Base-by-base conservation (phyloP, 2,888 invertebrate species). In the Fragum sueziense region DNA sequence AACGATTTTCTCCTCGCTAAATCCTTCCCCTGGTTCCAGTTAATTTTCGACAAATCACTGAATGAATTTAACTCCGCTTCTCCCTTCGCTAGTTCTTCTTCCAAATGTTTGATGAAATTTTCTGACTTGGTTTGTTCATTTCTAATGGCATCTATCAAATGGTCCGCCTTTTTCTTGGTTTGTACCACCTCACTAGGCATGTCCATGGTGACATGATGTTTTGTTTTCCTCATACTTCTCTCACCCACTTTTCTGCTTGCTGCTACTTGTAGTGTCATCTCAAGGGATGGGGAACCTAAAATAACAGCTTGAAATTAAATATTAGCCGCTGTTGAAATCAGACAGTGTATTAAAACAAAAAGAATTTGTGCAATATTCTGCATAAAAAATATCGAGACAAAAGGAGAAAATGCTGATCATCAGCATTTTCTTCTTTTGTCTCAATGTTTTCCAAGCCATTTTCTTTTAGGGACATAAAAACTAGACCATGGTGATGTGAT, bases 231-330 rank as follows among this genome's bases (percentile, higher is more conserved):
- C 29, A 67, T 65, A 1, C 51, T 54, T 29, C 68, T 79, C 57
- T 76, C 70, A 37, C 79, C 77, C 1, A 62, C 65, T 25, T 54
- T 61, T 74, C 78, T 70, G 9, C 69, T 47, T 14, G 79, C 84
- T 52, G 83, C 84, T 47, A 34, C 70, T 17, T 79, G 73, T 7
- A 86, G 67, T 4, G 85, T 82, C 14, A 70, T 59, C 29, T 85
- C 77, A 37, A 86, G 52, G 29, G 81, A 74, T 7, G 80, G 78
- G 11, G 77, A 76, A 34, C 78, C 86, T 84, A 74, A 54, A 80
- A 70, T 33, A 52, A 54, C 34, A 57, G n/a, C n/a, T n/a, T n/a
- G n/a, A n/a, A n/a, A n/a, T n/a, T n/a, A n/a, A n/a, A n/a, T n/a
- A n/a, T n/a, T n/a, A n/a, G n/a, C n/a, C n/a, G n/a, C n/a, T n/a